phyloP scores from a whole-genome alignment of 2,888 invertebrate genomes.

The Muscina levida region DNA sequence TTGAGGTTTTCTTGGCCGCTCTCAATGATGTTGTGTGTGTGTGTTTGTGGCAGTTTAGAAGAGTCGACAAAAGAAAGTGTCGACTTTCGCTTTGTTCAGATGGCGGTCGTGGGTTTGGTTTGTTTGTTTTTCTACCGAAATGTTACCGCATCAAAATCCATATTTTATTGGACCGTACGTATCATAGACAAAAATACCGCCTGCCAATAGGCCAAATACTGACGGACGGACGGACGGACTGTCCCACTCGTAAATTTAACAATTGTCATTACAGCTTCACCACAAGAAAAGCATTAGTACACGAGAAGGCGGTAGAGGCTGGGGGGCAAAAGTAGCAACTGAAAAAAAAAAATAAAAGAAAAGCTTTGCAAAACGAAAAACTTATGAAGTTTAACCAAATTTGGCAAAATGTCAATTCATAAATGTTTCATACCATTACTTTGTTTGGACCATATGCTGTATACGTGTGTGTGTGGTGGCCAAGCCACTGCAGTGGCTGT shows the following conservation, averaged over 20 bases:
- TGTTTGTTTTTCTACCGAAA: conserved; percentile 11
- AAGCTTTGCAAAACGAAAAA: conserved; percentile 48
- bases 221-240: conserved; percentile 1
- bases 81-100: conserved; percentile 55
- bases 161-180: conserved; percentile 52
- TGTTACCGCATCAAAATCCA: conserved; percentile 50
- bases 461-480: not conserved
- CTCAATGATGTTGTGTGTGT: not conserved
- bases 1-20: not conserved
- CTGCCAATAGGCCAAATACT: not conserved
- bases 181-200: conserved; percentile 19
- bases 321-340: no score
- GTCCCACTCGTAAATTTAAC: conserved; percentile 29
- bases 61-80: conserved; percentile 52
- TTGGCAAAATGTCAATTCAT: conserved; percentile 67
- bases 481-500: not conserved
- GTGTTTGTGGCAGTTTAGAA: not conserved
- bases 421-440: conserved; percentile 40
- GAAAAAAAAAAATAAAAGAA: conserved; percentile 31
- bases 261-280: conserved; percentile 40
- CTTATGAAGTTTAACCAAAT: conserved; percentile 68
- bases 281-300: no score
- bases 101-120: conserved; percentile 18
- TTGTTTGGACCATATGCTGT: conserved; percentile 5
- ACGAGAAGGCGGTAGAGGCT: no score